Evolutionary conservation across 2,888 invertebrate species (phyloP).

Genomic region (Diadegma fenestrale): DNA sequence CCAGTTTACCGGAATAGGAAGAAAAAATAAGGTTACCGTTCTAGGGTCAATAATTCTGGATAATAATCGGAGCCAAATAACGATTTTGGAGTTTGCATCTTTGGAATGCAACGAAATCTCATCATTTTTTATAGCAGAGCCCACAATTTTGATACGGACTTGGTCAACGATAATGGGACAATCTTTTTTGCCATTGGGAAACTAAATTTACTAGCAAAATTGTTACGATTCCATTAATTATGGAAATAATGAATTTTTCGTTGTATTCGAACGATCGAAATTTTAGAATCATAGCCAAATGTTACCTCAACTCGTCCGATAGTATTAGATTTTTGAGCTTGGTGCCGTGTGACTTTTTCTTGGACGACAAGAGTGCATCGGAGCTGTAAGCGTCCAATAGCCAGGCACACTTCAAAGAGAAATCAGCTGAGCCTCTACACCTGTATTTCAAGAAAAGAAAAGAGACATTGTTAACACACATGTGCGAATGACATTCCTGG

Average conservation of each 20-base stretch:
- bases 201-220: no score
- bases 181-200: no score
- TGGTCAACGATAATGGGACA: no score
- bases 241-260: no score
- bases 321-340: slow-evolving; percentile 91
- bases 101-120: no score
- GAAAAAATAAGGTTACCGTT: no score
- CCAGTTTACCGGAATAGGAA: no score
- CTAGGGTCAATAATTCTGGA: neutral
- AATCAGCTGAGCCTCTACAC: slow-evolving; percentile 97
- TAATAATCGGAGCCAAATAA: neutral
- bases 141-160: no score
- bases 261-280: no score
- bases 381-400: slow-evolving; percentile 97
- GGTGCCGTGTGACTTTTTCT: slow-evolving; percentile 91
- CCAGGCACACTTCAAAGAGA: slow-evolving; percentile 98
- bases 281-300: neutral
- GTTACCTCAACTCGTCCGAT: slow-evolving; percentile 88
- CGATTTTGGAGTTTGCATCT: no score
- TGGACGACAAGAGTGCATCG: slow-evolving; percentile 89
- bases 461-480: slow-evolving; percentile 26
- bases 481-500: slow-evolving; percentile 12
- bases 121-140: no score
- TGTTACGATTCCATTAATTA: no score
- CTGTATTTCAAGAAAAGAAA: slow-evolving; percentile 84